Base-by-base conservation (phyloP, 2,888 invertebrate genomes). In the Plusia festucae region DNA sequence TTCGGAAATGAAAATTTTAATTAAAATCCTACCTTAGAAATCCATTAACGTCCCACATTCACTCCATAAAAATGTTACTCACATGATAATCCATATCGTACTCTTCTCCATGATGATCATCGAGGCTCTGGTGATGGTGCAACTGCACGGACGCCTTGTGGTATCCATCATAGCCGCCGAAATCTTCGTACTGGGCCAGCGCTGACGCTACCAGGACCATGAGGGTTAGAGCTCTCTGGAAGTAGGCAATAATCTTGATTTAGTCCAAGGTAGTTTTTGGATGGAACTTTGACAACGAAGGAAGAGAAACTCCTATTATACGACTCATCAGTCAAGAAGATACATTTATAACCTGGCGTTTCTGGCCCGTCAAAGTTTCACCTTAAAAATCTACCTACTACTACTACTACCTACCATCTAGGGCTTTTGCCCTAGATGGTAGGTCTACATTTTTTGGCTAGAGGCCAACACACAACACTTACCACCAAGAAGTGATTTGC, bases 1-100 rank as follows among this genome's bases (percentile, higher is more conserved):
- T 24, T 24, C n/a, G n/a, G n/a, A n/a, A n/a, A n/a, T n/a, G n/a
- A n/a, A n/a, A n/a, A n/a, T n/a, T n/a, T n/a, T n/a, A n/a, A n/a
- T n/a, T n/a, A n/a, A n/a, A n/a, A n/a, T n/a, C n/a, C n/a, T n/a
- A n/a, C n/a, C n/a, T n/a, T n/a, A n/a, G n/a, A n/a, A n/a, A n/a
- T n/a, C n/a, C n/a, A n/a, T 24, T 24, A 24, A 24, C 24, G 24
- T 24, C 24, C 24, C 5, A 24, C 5, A 24, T 8, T 30, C 27
- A 30, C 32, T 32, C 5, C 16, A n/a, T 0, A 15, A 22, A 6
- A 55, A 7, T 1, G 4, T 0, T 11, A 85, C 93, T 90, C 60
- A 95, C 95, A 73, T 95, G 95, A 73, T 92, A 95, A 73, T 95
- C 95, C 65, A 93, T 24, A 1, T 95, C 95, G 49, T 90, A 93